phyloP scores from a whole-genome alignment of 1,140 invertebrate species.

The Megathymus violae region DNA sequence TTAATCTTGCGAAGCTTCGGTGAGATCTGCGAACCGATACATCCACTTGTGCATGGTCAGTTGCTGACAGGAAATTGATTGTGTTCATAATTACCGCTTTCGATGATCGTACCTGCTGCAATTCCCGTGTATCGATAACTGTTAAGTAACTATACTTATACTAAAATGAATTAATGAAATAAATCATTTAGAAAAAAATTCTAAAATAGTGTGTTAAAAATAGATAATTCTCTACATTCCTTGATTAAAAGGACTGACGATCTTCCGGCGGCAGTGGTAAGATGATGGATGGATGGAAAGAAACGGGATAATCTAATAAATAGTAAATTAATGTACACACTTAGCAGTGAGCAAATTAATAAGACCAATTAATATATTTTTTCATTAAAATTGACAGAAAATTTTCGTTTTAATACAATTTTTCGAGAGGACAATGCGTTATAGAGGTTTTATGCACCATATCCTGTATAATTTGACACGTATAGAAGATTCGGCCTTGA shows the following conservation, averaged over 20 bases:
- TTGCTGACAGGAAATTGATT: constrained; percentile 82
- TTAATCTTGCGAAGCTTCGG: constrained; percentile 69
- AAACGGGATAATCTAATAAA: no score
- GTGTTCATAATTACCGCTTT: constrained; percentile 53
- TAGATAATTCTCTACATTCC: no score
- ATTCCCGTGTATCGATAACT: neutral
- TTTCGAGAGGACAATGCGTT: constrained; percentile 16
- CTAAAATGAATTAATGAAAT: no score
- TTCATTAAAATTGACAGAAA: constrained; percentile 9
- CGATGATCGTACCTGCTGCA: constrained; percentile 14
- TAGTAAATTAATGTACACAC: neutral
- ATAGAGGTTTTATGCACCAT: constrained; percentile 32
- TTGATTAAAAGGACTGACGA: no score
- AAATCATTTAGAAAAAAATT: no score
- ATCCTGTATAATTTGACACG: constrained; percentile 59
- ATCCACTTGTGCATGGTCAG: constrained; percentile 79
- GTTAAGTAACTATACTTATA: no score
- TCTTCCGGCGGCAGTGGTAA: no score
- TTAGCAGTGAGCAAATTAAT: no score
- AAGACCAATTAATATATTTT: neutral
- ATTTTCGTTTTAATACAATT: constrained; percentile 4
- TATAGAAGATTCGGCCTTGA: constrained; percentile 57
- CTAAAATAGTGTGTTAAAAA: no score
- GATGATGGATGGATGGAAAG: no score
- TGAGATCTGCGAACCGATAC: constrained; percentile 46